phyloP scores from a whole-genome alignment of 2,113 vertebrate species.

The Myxocyprinus asiaticus region DNA sequence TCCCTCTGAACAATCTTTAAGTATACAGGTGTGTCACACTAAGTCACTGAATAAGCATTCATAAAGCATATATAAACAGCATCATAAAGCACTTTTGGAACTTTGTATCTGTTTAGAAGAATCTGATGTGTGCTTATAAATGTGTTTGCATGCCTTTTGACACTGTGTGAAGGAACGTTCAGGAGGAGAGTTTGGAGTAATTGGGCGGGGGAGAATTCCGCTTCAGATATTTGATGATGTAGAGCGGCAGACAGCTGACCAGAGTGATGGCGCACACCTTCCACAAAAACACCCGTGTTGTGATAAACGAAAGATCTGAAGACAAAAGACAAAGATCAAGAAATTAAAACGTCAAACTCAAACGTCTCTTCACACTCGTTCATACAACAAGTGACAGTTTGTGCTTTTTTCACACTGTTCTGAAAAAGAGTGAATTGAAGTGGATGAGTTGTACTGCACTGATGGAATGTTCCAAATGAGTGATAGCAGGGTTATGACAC shows the following conservation, averaged over 20 bases:
- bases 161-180: constrained; percentile 42
- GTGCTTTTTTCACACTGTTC: neutral
- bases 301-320: constrained; percentile 92
- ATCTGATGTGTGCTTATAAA: neutral
- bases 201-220: constrained; percentile 95
- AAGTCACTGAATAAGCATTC: neutral
- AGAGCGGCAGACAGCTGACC: constrained; percentile 98
- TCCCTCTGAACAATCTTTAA: neutral
- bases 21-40: neutral
- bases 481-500: constrained; percentile 30
- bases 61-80: constrained; percentile 17
- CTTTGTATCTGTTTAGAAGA: no score
- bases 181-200: constrained; percentile 95
- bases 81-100: constrained; percentile 5
- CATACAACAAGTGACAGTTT: neutral
- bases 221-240: constrained; percentile 96
- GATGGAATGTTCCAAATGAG: constrained; percentile 41
- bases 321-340: neutral
- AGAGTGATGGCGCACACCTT: constrained; percentile 94
- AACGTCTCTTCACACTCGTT: no score
- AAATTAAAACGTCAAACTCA: neutral
- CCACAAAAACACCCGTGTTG: constrained; percentile 92
- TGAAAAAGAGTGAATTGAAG: neutral
- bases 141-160: neutral
- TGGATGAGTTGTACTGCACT: neutral